Conservation (phyloP, 2,797 vertebrate species). For the Etheostoma nigrum region DNA sequence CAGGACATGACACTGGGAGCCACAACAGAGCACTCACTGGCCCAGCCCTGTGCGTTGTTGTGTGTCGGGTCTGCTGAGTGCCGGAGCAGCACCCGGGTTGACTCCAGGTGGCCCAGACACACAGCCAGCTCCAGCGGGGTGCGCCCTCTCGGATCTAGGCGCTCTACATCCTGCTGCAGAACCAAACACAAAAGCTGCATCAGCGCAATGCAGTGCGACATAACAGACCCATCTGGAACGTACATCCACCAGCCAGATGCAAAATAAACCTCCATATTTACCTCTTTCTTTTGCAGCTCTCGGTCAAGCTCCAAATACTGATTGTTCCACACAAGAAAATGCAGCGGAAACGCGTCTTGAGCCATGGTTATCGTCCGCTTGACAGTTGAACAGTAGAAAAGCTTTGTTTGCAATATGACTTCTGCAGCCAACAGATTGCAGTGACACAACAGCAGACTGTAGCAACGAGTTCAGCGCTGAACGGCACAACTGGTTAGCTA, state of each 20-base stretch:
- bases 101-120: conserved; percentile 94
- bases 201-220: conserved; percentile 69
- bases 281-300: conserved; percentile 90
- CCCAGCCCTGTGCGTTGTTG: conserved; percentile 91
- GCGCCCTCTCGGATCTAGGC: conserved; percentile 91
- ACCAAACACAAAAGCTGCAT: conserved; percentile 26
- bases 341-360: conserved; percentile 89
- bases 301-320: conserved; percentile 92
- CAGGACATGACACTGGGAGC: neutral
- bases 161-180: conserved; percentile 89
- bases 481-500: conserved; percentile 51
- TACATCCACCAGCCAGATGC: neutral
- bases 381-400: conserved; percentile 33
- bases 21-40: conserved; percentile 80
- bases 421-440: conserved; percentile 50
- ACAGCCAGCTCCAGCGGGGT: conserved; percentile 93
- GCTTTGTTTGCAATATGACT: conserved; percentile 40
- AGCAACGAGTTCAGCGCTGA: conserved; percentile 18
- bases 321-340: conserved; percentile 94
- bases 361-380: conserved; percentile 75
- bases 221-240: conserved; percentile 39
- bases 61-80: conserved; percentile 90
- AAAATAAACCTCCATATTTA: conserved; percentile 58
- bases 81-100: conserved; percentile 90
- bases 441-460: conserved; percentile 37